A percentile compares a stretch with the other conserved stretches of the same genome.
Conservation (phyloP, 2,888 invertebrate genomes). For the Copidosoma aretas region DNA sequence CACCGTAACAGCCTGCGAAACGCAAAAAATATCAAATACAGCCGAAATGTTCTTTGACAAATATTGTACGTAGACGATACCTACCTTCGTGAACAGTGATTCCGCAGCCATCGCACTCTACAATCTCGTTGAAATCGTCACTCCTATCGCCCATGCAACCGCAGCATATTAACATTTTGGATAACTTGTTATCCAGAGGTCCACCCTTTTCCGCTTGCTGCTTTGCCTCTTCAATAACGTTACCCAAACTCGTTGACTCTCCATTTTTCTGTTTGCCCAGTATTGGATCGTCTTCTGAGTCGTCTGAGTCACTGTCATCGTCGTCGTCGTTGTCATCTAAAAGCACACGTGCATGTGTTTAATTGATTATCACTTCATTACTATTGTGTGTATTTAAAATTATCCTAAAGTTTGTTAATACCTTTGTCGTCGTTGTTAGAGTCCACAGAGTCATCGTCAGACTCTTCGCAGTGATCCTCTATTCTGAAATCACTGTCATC, state of each 20-base stretch:
- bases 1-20: conserved; percentile 87
- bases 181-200: conserved; percentile 64
- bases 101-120: conserved; percentile 96
- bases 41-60: background rate
- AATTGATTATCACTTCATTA: background rate
- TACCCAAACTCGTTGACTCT: conserved; percentile 61
- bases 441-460: conserved; percentile 78
- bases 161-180: conserved; percentile 84
- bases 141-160: conserved; percentile 93
- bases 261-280: conserved; percentile 52
- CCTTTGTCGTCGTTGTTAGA: conserved; percentile 72
- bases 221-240: conserved; percentile 65
- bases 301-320: conserved; percentile 61
- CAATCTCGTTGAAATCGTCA: conserved; percentile 93
- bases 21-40: background rate
- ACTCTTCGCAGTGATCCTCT: conserved; percentile 81
- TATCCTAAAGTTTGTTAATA: conserved; percentile 45
- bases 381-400: background rate
- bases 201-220: conserved; percentile 62
- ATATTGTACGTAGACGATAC: background rate
- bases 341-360: conserved; percentile 14
- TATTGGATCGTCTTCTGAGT: conserved; percentile 60
- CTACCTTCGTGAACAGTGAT: conserved; percentile 94
- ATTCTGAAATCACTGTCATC: conserved; percentile 95
- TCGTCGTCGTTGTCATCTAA: conserved; percentile 41